Percentiles rank a stretch among this genome's conserved stretches.
phyloP scores from a whole-genome alignment of 2,888 invertebrate genomes.

The Sarcophaga subvicina region DNA sequence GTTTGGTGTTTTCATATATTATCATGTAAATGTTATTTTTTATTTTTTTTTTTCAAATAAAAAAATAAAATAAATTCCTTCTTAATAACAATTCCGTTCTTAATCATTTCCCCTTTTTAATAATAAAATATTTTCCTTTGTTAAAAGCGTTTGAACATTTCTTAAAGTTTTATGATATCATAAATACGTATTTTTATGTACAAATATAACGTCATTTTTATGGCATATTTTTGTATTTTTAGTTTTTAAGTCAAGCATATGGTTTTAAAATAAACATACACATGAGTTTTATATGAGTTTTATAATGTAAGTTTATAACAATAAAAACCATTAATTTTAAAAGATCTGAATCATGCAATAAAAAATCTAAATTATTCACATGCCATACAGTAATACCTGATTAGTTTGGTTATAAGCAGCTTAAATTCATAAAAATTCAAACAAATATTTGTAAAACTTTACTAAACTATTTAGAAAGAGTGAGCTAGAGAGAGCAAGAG shows the following conservation, averaged over 20 bases:
- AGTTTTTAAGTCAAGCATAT: background rate
- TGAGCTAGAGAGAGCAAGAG: no score
- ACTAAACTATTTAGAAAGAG: no score
- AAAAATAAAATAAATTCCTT: no score
- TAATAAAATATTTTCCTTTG: background rate
- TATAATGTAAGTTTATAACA: background rate
- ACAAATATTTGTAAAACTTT: no score
- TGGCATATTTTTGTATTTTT: background rate
- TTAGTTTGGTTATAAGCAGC: background rate
- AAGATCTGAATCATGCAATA: background rate
- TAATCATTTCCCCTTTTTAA: background rate
- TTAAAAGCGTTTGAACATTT: no score
- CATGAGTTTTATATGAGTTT: background rate
- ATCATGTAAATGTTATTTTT: no score
- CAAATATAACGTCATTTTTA: background rate
- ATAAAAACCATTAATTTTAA: background rate
- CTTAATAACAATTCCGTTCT: no score
- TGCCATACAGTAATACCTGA: background rate
- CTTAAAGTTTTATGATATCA: background rate
- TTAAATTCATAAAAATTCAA: no score
- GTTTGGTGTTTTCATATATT: no score
- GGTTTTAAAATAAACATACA: background rate
- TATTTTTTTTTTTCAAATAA: no score
- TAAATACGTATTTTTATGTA: background rate
- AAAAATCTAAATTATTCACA: background rate